These are phyloP conservation scores for Seira sanloemensis DNA, from an alignment of 2,888 invertebrate genomes.

Conservation along the genomic window DNA sequence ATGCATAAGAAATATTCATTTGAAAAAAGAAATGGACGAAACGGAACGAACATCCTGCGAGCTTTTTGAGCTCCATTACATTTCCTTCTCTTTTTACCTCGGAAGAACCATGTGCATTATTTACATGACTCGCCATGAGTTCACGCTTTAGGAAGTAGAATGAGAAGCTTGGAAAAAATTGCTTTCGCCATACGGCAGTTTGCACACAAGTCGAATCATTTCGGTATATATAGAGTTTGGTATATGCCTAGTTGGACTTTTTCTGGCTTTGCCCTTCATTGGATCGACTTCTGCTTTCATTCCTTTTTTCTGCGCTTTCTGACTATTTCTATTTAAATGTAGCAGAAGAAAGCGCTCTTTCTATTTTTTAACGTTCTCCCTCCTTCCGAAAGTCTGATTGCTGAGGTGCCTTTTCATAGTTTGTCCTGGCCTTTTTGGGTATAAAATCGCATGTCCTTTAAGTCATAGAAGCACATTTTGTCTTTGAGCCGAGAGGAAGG, in stretches of 20 bases:
- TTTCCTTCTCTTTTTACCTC: background rate
- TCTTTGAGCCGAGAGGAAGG: slow-evolving; percentile 40
- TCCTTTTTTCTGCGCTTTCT: too few species aligned
- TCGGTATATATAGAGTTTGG: background rate
- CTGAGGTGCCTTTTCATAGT: background rate
- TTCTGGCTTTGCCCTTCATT: too few species aligned
- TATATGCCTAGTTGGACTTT: too few species aligned
- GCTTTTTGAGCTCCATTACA: background rate
- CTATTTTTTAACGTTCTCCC: too few species aligned
- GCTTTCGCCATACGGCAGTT: background rate
- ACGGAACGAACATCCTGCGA: slow-evolving; percentile 58
- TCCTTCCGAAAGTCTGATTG: too few species aligned
- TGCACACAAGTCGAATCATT: background rate
- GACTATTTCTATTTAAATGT: too few species aligned
- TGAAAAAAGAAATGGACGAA: slow-evolving; percentile 16
- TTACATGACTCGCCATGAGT: background rate
- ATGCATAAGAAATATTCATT: background rate
- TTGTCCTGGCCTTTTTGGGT: slow-evolving; percentile 25
- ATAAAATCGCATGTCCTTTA: slow-evolving; percentile 58
- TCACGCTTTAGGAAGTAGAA: background rate
- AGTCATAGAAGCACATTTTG: slow-evolving; percentile 45
- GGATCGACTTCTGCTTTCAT: too few species aligned
- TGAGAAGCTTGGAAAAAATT: background rate
- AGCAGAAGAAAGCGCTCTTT: too few species aligned
- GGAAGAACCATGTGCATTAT: background rate